Conservation (phyloP, 2,797 vertebrate species). For the Eutrigla gurnardus region DNA sequence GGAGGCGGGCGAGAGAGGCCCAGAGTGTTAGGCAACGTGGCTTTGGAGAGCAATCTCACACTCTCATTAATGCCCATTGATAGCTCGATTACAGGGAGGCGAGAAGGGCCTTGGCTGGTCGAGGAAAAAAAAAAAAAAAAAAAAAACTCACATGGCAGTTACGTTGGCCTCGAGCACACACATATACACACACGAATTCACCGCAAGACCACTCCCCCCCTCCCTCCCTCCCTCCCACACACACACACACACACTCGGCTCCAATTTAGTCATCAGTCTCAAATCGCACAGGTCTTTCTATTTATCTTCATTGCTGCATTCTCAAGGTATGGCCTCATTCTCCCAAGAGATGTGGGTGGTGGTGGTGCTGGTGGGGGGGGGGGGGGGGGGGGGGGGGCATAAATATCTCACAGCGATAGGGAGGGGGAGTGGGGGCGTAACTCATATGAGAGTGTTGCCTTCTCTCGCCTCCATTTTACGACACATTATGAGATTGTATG, state of each 20-base stretch:
- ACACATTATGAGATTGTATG: slow-evolving; percentile 53
- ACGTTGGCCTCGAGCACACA: slow-evolving; percentile 2
- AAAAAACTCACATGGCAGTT: slow-evolving; percentile 31
- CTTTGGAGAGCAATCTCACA: slow-evolving; percentile 56
- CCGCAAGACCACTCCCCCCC: background rate
- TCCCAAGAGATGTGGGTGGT: slow-evolving; percentile 45
- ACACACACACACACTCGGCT: background rate
- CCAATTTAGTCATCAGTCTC: slow-evolving; percentile 30
- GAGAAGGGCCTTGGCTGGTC: slow-evolving; percentile 49
- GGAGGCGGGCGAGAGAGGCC: slow-evolving; percentile 13
- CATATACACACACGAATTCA: background rate
- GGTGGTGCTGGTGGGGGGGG: background rate
- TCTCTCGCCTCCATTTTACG: slow-evolving; percentile 58
- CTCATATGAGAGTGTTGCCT: slow-evolving; percentile 47
- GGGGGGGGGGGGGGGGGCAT: slow-evolving; percentile 13
- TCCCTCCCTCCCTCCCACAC: background rate
- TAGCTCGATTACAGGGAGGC: slow-evolving; percentile 63
- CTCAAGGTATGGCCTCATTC: slow-evolving; percentile 57
- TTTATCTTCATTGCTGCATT: slow-evolving; percentile 61
- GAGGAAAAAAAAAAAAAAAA: too few species aligned
- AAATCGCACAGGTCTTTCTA: slow-evolving; percentile 45
- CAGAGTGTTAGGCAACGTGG: slow-evolving; percentile 38
- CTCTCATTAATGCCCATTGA: slow-evolving; percentile 77
- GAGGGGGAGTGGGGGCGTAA: slow-evolving; percentile 33
- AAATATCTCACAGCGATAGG: slow-evolving; percentile 29